phyloP scores from a whole-genome alignment of 2,113 vertebrate genomes.

The Danio rerio region GRCz12tu NC_133181.1:15407001-15407500 shows the following conservation, averaged over 20 bases:
- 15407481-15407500: constrained; percentile 44
- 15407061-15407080: too few species aligned
- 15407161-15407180: neutral
- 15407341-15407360: constrained; percentile 54
- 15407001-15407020: too few species aligned
- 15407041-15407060: too few species aligned
- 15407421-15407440: constrained; percentile 71
- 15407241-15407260: constrained; percentile 80
- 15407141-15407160: too few species aligned
- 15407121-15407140: too few species aligned
- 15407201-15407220: too few species aligned
- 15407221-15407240: neutral
- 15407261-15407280: constrained; percentile 98
- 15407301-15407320: constrained; percentile 53
- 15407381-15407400: neutral
- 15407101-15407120: too few species aligned
- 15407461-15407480: constrained; percentile 82
- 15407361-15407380: constrained; percentile 17
- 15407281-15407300: constrained; percentile 79
- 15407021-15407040: too few species aligned
- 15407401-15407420: neutral
- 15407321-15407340: constrained; percentile 56
- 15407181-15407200: neutral
- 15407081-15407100: too few species aligned
- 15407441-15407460: constrained; percentile 83